These are phyloP conservation scores for Calyptommatus sinebrachiatus DNA, from an alignment of 2,113 vertebrate genomes.

Conservation along the genomic window DNA sequence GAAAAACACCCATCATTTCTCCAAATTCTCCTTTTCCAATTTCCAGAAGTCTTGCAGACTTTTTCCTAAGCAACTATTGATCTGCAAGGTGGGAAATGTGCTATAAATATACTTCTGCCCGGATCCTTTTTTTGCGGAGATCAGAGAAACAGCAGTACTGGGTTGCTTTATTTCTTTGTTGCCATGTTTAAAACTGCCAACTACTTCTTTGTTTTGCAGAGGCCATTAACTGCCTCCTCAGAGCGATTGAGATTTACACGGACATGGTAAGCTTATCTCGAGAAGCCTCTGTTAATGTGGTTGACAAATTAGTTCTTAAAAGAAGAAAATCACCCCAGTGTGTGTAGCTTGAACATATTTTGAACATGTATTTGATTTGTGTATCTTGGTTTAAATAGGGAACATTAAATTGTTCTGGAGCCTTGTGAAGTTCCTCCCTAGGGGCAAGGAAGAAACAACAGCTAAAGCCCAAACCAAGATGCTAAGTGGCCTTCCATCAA, in stretches of 20 bases:
- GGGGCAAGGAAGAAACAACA: too few species aligned
- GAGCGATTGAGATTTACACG: constrained; percentile 93
- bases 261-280: constrained; percentile 82
- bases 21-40: too few species aligned
- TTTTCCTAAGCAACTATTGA: constrained; percentile 13
- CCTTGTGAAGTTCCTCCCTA: not conserved
- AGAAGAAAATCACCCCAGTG: not conserved
- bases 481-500: not conserved
- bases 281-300: not conserved
- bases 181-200: not conserved
- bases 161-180: not conserved
- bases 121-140: not conserved
- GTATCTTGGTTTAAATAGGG: not conserved
- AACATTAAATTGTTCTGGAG: too few species aligned
- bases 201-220: constrained; percentile 65
- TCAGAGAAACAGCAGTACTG: not conserved
- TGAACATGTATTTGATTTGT: not conserved
- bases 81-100: not conserved
- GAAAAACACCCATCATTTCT: not conserved
- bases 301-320: not conserved
- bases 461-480: too few species aligned
- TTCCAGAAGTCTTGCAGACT: not conserved
- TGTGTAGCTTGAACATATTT: not conserved
- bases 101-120: constrained; percentile 7
- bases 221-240: constrained; percentile 90